phyloP scores from a whole-genome alignment of 2,113 vertebrate genomes.

The Melanerpes aurifrons region DNA sequence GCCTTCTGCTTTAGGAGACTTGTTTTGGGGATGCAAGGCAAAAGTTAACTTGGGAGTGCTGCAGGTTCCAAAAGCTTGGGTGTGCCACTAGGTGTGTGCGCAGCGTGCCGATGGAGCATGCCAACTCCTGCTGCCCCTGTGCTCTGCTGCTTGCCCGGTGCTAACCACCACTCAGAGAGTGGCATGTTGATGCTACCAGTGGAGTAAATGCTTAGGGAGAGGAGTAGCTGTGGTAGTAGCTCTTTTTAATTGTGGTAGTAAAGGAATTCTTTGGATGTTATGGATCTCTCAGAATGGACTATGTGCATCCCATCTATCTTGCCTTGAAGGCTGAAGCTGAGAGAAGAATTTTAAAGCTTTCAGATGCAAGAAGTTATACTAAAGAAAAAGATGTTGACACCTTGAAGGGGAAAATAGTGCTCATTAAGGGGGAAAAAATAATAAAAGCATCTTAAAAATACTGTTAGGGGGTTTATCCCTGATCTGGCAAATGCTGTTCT shows the following conservation, averaged over 20 bases:
- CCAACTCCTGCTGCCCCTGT: not conserved
- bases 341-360: not conserved
- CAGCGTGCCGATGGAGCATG: not conserved
- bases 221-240: not conserved
- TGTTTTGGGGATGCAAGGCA: not conserved
- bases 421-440: not conserved
- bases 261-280: not conserved
- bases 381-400: not conserved
- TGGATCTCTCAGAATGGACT: not conserved
- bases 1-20: not conserved
- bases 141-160: not conserved
- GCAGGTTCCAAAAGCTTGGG: not conserved
- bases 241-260: not conserved
- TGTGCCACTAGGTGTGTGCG: not conserved
- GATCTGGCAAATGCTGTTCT: not conserved
- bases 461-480: not conserved
- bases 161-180: not conserved
- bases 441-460: not conserved
- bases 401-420: not conserved
- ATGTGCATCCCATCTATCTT: not conserved
- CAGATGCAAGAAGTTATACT: not conserved
- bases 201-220: not conserved
- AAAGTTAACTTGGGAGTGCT: rapidly evolving
- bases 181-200: rapidly evolving
- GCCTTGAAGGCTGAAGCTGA: not conserved